Evolutionary conservation across 2,888 invertebrate genomes (phyloP).

Genomic region (Amitus sp.): DNA sequence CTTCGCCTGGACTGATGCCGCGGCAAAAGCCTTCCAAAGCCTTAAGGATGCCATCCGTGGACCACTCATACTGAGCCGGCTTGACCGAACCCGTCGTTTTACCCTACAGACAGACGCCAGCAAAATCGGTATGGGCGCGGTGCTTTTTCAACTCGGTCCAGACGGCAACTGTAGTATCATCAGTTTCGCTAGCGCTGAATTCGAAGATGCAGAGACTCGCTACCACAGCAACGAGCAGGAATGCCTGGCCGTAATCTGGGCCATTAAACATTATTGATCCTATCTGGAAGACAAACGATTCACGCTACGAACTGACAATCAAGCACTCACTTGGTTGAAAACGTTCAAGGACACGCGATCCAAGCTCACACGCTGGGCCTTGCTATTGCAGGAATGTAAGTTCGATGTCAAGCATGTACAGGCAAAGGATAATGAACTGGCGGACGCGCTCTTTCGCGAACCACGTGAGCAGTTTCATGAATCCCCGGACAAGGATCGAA

Average conservation of each 20-base stretch:
- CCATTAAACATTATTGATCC: slow-evolving; percentile 19
- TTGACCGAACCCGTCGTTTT: neutral
- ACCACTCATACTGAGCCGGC: neutral
- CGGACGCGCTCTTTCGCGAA: slow-evolving; percentile 8
- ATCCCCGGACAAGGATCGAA: too few relatives aligned
- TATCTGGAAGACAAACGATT: slow-evolving; percentile 39
- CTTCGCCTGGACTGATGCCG: slow-evolving; percentile 8
- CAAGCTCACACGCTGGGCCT: slow-evolving; percentile 38
- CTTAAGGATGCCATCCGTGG: slow-evolving; percentile 1
- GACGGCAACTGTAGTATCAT: slow-evolving; percentile 8
- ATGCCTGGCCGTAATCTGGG: slow-evolving; percentile 20
- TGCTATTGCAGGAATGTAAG: slow-evolving; percentile 30
- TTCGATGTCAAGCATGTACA: slow-evolving; percentile 32
- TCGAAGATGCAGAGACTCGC: slow-evolving; percentile 16
- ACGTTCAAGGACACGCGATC: slow-evolving; percentile 25
- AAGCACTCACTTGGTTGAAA: slow-evolving; percentile 37
- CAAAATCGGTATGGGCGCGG: slow-evolving; percentile 5
- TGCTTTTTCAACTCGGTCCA: neutral
- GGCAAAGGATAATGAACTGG: slow-evolving; percentile 20
- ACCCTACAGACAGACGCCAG: slow-evolving; percentile 18
- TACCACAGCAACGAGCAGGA: slow-evolving; percentile 4
- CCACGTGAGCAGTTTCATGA: neutral
- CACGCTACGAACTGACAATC: slow-evolving; percentile 35
- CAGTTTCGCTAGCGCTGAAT: slow-evolving; percentile 18
- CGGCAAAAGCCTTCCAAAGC: slow-evolving; percentile 4